phyloP scores from a whole-genome alignment of 23 tunicate species.

The Phallusia fumigata region DNA sequence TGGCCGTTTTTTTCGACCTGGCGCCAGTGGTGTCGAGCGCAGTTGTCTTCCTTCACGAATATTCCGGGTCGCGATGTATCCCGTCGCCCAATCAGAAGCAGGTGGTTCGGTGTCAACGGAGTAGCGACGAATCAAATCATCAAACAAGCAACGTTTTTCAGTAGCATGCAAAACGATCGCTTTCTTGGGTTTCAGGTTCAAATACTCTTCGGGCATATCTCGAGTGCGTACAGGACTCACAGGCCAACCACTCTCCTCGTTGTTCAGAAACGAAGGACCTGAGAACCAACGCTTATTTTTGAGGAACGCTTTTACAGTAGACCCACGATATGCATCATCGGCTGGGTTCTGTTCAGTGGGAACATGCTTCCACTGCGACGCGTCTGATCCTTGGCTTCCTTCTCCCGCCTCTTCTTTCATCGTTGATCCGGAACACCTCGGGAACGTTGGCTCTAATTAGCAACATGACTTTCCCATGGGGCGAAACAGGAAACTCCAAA shows the following conservation, averaged over 20 bases:
- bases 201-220: not conserved
- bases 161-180: not conserved
- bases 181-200: not conserved
- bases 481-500: conserved; percentile 1
- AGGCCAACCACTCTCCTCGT: conserved; percentile 3
- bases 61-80: conserved; percentile 20
- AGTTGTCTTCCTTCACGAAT: conserved; percentile 39
- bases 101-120: conserved; percentile 17
- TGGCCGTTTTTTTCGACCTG: conserved; percentile 17
- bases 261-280: conserved; percentile 8
- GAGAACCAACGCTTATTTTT: not conserved
- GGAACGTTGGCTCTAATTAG: conserved; percentile 24
- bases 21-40: conserved; percentile 17
- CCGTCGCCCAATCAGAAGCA: conserved; percentile 12
- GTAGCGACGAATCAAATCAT: not conserved
- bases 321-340: conserved; percentile 14
- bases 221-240: not conserved
- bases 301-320: not conserved
- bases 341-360: conserved; percentile 11
- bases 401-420: not conserved
- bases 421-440: not conserved
- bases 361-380: conserved; percentile 13
- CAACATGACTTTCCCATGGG: conserved; percentile 12
- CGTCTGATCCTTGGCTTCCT: not conserved
- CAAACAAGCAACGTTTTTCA: not conserved